Evolutionary conservation across 2,113 vertebrate genomes (phyloP).

Genomic region (Pandion haliaetus): DNA sequence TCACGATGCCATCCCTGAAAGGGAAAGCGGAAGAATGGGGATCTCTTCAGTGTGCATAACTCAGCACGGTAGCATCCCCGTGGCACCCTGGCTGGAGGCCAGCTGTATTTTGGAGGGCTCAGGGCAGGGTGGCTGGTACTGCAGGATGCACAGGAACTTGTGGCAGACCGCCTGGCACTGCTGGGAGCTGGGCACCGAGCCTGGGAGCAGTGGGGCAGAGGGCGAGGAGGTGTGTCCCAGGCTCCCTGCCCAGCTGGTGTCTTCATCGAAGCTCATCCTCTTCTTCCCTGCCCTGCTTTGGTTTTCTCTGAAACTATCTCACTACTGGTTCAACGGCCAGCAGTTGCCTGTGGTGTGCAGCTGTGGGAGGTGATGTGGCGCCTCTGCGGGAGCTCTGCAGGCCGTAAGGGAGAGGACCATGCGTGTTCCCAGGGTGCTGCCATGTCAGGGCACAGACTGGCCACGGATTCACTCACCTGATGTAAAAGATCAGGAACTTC

Average conservation of each 20-base stretch:
- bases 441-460: accelerated
- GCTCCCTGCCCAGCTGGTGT: neutral
- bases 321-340: neutral
- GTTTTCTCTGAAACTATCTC: neutral
- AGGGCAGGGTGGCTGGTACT: neutral
- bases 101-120: neutral
- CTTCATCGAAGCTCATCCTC: neutral
- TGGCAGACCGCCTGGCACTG: neutral
- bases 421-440: neutral
- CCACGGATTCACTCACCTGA: conserved; percentile 75
- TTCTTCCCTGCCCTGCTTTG: neutral
- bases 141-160: neutral
- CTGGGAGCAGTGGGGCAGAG: neutral
- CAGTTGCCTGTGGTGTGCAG: neutral
- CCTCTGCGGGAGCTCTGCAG: neutral
- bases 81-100: neutral
- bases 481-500: conserved; percentile 86
- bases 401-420: neutral
- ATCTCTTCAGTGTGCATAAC: accelerated
- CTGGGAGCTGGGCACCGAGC: neutral
- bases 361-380: neutral
- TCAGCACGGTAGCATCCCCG: neutral
- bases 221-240: neutral
- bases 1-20: conserved; percentile 77
- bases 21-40: neutral